A percentile compares a stretch with the other conserved stretches of the same genome.
Conservation (phyloP, 2,113 vertebrate genomes). For the Bothrops jararaca region DNA sequence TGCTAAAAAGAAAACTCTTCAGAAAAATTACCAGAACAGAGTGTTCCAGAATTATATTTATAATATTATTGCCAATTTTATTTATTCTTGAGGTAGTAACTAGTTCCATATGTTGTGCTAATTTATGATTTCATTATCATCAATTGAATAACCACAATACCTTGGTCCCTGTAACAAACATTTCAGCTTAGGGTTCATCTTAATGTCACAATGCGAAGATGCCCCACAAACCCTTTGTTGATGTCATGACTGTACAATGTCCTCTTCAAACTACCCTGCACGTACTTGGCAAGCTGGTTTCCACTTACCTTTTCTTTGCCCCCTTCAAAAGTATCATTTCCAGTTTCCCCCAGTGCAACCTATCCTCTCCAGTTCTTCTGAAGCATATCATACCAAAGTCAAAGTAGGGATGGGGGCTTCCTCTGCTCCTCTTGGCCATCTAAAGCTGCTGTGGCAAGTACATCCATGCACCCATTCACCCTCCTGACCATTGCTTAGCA, state of each 20-base stretch:
- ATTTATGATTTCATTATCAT: not conserved
- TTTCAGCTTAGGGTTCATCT: not conserved
- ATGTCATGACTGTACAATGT: not conserved
- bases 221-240: not conserved
- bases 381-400: not conserved
- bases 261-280: not conserved
- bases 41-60: not conserved
- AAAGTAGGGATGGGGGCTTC: not conserved
- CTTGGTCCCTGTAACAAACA: not conserved
- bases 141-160: not conserved
- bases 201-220: no score
- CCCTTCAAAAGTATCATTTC: not conserved
- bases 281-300: not conserved
- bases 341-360: not conserved
- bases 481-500: not conserved
- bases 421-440: not conserved
- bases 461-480: not conserved
- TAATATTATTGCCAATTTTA: not conserved
- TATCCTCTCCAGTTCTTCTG: not conserved
- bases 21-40: not conserved
- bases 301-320: not conserved
- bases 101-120: not conserved
- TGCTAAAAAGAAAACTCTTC: not conserved
- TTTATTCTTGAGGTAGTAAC: not conserved
- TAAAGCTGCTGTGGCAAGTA: not conserved